phyloP scores from a whole-genome alignment of 2,888 invertebrate genomes.

The Leucoma salicis region DNA sequence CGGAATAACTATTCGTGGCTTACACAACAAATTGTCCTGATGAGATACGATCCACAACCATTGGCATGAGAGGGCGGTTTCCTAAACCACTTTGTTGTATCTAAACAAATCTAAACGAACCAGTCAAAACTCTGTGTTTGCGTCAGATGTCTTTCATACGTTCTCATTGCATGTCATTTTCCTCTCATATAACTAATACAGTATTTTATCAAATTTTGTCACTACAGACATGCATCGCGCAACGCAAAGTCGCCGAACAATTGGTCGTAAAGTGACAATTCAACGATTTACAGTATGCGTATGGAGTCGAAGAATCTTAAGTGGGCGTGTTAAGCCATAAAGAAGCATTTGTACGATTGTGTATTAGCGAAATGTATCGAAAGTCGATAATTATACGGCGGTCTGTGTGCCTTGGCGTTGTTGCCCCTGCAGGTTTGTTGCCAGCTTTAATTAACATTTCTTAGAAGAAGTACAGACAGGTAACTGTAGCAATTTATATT shows the following conservation, averaged over 20 bases:
- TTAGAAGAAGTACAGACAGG: conserved; percentile 37
- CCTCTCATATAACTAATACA: too few species aligned
- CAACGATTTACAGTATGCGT: conserved; percentile 32
- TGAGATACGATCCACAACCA: too few species aligned
- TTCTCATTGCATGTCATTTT: too few species aligned
- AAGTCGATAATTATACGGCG: conserved; percentile 50
- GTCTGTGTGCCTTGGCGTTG: conserved; percentile 35
- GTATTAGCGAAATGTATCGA: conserved; percentile 48
- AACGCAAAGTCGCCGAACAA: conserved; percentile 38
- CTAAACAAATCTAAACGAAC: too few species aligned
- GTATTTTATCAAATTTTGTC: neutral
- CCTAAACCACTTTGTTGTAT: too few species aligned
- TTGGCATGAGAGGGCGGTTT: too few species aligned
- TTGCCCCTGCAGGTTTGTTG: conserved; percentile 35
- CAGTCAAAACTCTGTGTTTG: too few species aligned
- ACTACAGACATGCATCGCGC: conserved; percentile 4
- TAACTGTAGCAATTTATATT: neutral
- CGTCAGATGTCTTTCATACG: too few species aligned
- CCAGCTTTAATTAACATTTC: conserved; percentile 62
- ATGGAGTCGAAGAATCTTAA: conserved; percentile 32
- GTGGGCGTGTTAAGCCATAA: conserved; percentile 40
- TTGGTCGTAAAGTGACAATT: conserved; percentile 59
- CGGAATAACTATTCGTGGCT: too few species aligned
- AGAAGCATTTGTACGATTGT: conserved; percentile 43
- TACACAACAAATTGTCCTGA: too few species aligned